Evolutionary conservation across 2,888 invertebrate genomes (phyloP), one percentile per base, ranked within the genome.

Genomic region (Iphiclides podalirius): DNA sequence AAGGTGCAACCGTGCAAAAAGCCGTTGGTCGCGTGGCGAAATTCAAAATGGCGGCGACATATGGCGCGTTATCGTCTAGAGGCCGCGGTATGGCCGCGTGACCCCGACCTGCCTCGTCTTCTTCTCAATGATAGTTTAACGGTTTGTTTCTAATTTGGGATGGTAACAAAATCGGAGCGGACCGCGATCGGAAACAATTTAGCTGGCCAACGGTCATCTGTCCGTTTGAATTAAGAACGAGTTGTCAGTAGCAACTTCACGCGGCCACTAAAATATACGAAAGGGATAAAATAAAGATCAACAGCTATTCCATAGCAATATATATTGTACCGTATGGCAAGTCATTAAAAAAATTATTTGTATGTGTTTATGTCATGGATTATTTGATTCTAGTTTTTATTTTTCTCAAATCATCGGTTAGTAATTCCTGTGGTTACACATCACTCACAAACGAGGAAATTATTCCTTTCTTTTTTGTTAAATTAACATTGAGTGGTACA

Each of bases 61-160:
- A 9, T 6, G 31, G 1, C 4, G n/a, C 37, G 35, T 16, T 44
- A 15, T 14, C 14, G 4, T 38, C 8, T 23, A 12, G 9, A 43
- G 23, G 9, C 13, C n/a, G 11, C 6, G 20, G 4, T 20, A 23
- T 11, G 43, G 39, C 42, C 49, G 34, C 40, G 7, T 40, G 44
- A 50, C 50, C 50, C 40, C 50, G 28, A 1, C 35, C 28, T 50
- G 44, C 43, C 49, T 20, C 20, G 13, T 44, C 44, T 50, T 50
- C 44, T 44, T 36, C 28, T 20, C 26, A 40, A 44, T 49, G 44
- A 49, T 44, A 34, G 49, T 14, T 38, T 49, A 49, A 49, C 49
- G 44, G 49, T 49, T 12, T 8, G 38, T 33, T 38, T 44, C 49
- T 44, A 44, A 44, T 49, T 44, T 38, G 3, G 49, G 37, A 49